A percentile compares a stretch with the other conserved stretches of the same genome.
Evolutionary conservation across 2,113 vertebrate genomes (phyloP).

Genomic region (Xenopus laevis): DNA sequence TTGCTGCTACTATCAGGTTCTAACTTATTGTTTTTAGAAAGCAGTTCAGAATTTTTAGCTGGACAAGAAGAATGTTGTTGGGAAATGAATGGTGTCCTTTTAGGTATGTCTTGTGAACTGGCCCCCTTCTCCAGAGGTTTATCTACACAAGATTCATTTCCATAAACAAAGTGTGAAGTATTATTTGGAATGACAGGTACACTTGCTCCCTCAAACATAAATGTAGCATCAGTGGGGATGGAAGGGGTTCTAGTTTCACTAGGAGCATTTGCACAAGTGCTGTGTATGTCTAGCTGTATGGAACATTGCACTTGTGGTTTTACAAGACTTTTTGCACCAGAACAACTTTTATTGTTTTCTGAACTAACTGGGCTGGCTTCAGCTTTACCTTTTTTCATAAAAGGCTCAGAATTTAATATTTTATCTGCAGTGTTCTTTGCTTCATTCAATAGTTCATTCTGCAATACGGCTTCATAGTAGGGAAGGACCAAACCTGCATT

Average conservation of each 20-base stretch:
- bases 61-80: background rate
- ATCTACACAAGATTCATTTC: background rate
- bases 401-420: background rate
- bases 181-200: background rate
- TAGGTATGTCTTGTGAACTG: background rate
- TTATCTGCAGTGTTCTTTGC: background rate
- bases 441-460: constrained; percentile 21
- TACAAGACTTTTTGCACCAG: background rate
- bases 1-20: background rate
- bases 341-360: background rate
- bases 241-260: background rate
- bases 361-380: background rate
- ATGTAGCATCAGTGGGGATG: background rate
- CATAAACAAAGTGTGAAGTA: background rate
- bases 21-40: background rate
- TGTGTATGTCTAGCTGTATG: background rate
- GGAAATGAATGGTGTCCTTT: background rate
- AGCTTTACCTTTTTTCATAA: too few relatives aligned
- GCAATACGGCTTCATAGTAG: constrained; percentile 52
- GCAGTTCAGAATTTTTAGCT: background rate
- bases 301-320: background rate
- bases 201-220: too few relatives aligned
- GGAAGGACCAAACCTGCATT: constrained; percentile 38
- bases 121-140: background rate
- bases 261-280: background rate